Percentiles rank a stretch among this genome's conserved stretches.
phyloP scores from a whole-genome alignment of 1,140 invertebrate genomes.

The Cydia fagiglandana region DNA sequence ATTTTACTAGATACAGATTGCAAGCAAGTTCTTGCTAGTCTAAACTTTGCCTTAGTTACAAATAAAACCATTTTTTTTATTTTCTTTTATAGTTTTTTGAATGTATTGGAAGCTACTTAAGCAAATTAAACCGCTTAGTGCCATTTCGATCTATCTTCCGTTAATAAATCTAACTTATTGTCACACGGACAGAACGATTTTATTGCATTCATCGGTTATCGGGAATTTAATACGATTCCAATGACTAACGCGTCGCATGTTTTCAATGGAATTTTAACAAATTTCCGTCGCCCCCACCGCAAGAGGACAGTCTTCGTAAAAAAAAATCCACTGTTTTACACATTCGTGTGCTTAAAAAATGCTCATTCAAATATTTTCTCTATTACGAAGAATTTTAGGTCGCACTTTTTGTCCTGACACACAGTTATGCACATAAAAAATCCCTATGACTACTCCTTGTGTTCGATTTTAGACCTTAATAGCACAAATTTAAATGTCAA shows the following conservation, averaged over 20 bases:
- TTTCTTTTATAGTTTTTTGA: too few species aligned
- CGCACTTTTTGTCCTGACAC: conserved; percentile 53
- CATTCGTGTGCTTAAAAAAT: conserved; percentile 58
- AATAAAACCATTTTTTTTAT: too few species aligned
- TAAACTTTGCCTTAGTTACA: too few species aligned
- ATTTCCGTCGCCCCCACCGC: conserved; percentile 49
- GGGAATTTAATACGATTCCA: conserved; percentile 13
- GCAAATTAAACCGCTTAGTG: too few species aligned
- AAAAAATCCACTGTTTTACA: conserved; percentile 54
- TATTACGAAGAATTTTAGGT: conserved; percentile 60
- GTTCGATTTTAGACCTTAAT: conserved; percentile 1
- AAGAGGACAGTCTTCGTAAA: conserved; percentile 34
- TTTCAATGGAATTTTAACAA: conserved; percentile 64
- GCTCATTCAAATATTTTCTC: conserved; percentile 73
- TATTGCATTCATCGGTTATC: background rate
- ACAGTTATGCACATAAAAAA: conserved; percentile 54
- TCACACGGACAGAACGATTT: background rate
- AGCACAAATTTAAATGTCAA: background rate
- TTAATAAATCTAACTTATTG: background rate
- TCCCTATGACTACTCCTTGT: conserved; percentile 28
- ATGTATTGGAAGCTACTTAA: too few species aligned
- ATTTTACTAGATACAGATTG: too few species aligned
- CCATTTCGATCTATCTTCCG: background rate
- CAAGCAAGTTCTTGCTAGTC: too few species aligned
- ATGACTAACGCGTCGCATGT: conserved; percentile 20